Evolutionary conservation across 2,888 invertebrate genomes (phyloP).

Genomic region (Napeogenes sylphis): DNA sequence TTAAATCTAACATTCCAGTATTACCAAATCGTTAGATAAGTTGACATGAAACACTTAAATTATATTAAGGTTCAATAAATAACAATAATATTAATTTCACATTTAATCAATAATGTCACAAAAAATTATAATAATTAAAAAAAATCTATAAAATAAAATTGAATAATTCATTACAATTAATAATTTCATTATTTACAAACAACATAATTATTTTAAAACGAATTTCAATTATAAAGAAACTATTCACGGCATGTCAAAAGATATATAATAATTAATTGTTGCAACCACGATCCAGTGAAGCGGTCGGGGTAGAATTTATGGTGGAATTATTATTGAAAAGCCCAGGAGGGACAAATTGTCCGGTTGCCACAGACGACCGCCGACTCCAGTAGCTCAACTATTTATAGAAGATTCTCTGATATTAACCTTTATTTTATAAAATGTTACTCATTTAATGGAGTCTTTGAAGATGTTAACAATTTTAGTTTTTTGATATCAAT

Average conservation of each 20-base stretch:
- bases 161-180: not conserved
- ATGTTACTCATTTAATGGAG: conserved; percentile 9
- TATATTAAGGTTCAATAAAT: no score
- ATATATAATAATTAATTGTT: conserved; percentile 66
- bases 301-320: conserved; percentile 59
- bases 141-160: no score
- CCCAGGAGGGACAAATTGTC: conserved; percentile 58
- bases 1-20: no score
- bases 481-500: no score
- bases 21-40: no score
- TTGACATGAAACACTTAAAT: no score
- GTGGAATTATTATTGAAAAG: conserved; percentile 66
- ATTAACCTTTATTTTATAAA: conserved; percentile 27
- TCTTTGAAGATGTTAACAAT: no score
- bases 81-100: no score
- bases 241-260: conserved; percentile 56
- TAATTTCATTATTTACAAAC: conserved; percentile 4
- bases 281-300: conserved; percentile 41
- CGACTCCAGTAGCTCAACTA: conserved; percentile 19
- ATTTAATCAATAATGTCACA: no score
- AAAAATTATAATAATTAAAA: no score
- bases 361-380: conserved; percentile 46
- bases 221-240: conserved; percentile 45
- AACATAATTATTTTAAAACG: not conserved
- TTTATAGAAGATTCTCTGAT: conserved; percentile 22